Conservation (phyloP, 2,113 vertebrate genomes). For the Nesoenas mayeri region DNA sequence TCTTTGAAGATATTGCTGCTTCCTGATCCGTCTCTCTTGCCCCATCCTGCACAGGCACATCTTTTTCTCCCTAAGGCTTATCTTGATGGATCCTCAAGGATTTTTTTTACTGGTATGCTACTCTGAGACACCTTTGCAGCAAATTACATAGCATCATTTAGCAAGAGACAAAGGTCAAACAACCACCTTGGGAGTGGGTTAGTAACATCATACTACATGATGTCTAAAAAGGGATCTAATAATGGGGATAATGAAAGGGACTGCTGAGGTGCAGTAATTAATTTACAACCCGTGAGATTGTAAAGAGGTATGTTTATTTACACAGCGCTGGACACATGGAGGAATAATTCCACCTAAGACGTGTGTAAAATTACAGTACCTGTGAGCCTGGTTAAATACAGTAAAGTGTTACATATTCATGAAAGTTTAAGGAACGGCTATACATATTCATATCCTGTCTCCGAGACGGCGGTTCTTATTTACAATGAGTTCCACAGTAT, state of each 20-base stretch:
- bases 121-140: background rate
- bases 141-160: background rate
- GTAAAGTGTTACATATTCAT: too few species aligned
- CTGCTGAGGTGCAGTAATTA: background rate
- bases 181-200: background rate
- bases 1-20: background rate
- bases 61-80: background rate
- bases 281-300: too few species aligned
- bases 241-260: constrained; percentile 44
- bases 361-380: too few species aligned
- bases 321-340: too few species aligned
- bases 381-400: too few species aligned
- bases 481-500: too few species aligned
- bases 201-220: background rate
- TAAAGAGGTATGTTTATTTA: too few species aligned
- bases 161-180: background rate
- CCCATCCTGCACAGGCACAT: background rate
- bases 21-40: background rate
- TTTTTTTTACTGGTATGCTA: background rate
- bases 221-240: background rate
- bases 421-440: too few species aligned
- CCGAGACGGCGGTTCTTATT: too few species aligned
- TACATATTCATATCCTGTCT: too few species aligned
- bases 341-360: too few species aligned
- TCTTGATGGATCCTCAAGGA: background rate